These are phyloP conservation scores for Astreopora myriophthalma DNA, from an alignment of 64 coral and sea anemone genomes.

Conservation along the genomic window DNA sequence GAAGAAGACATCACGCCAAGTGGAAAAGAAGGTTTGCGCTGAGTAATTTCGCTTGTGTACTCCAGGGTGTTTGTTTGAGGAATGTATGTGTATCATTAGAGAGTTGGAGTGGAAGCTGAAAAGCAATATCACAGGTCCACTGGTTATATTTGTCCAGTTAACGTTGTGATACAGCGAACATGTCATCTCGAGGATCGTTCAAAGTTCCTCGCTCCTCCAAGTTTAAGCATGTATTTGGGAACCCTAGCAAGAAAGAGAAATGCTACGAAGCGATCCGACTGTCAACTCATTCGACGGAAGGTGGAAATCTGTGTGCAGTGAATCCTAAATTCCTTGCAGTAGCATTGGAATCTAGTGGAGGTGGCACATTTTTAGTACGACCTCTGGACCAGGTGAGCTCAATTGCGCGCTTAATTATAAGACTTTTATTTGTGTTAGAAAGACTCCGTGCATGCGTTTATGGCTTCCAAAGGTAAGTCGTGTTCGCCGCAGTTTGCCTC, in stretches of 20 bases:
- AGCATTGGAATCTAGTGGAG: slow-evolving; percentile 85
- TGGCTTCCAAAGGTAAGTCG: not conserved
- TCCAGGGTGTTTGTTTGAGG: not conserved
- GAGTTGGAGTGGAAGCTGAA: not conserved
- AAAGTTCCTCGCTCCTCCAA: slow-evolving; percentile 79
- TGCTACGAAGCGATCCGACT: slow-evolving; percentile 95
- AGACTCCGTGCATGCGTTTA: not conserved
- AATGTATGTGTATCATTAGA: not conserved
- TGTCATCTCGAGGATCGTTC: slow-evolving; percentile 86
- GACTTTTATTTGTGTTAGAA: not conserved
- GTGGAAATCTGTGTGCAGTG: slow-evolving; percentile 93
- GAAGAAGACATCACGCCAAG: not conserved
- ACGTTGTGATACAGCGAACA: slow-evolving; percentile 12
- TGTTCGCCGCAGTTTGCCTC: not conserved
- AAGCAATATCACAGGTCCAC: not conserved
- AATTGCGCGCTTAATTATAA: too few relatives aligned
- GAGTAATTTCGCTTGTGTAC: not conserved
- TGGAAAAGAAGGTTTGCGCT: not conserved
- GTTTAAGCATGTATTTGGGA: slow-evolving; percentile 96
- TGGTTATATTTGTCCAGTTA: not conserved
- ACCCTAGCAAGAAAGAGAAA: slow-evolving; percentile 84
- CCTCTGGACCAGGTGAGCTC: slow-evolving; percentile 86
- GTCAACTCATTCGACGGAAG: slow-evolving; percentile 83
- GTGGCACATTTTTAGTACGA: slow-evolving; percentile 87
- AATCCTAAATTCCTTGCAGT: slow-evolving; percentile 99